Base-by-base conservation (phyloP, 2,888 invertebrate species). In the Drosophila greeni region DNA sequence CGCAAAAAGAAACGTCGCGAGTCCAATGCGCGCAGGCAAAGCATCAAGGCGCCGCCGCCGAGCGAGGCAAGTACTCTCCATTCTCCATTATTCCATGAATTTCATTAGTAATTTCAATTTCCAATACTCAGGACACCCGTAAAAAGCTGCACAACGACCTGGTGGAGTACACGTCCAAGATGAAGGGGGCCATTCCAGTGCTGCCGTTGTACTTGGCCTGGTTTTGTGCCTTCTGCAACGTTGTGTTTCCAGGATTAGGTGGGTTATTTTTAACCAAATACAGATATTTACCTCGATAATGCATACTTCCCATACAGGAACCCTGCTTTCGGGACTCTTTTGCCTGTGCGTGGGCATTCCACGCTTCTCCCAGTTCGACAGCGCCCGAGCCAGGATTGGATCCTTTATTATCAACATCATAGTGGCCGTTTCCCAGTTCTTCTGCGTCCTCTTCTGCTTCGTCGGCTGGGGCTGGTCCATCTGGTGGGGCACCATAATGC, bases 391-490 rank as follows among this genome's bases (percentile, higher is more conserved):
- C 48, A 91, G 95, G 70, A 90, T 95, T 76, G 95, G 95, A 24
- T 92, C 97, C 3, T 92, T 97, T 76, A 91, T 97, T 72, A 94
- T 97, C 66, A 95, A 98, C 89, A 89, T 94, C 34, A 90, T 96
- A 74, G 95, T 98, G 60, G 97, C 97, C 0, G 91, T 94, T 58
- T 93, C 95, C 18, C 98, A 98, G 89, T 90, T 96, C 81, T 97
- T 97, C 90, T 97, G 97, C 24, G 95, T 98, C 54, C 92, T 97
- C 55, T 98, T 98, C 90, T 95, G 98, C 85, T 92, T 97, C 54
- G 97, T 96, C 39, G 96, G 98, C 18, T 98, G 98, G 98, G 97
- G 98, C 76, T 98, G 98, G 98, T 96, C 97, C 66, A 94, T 98
- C 72, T 97, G 97, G 93, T 98, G 98, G 98, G 98, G 98, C 3